Base-by-base conservation (phyloP, 2,113 vertebrate genomes). In the Heliornis fulica region DNA sequence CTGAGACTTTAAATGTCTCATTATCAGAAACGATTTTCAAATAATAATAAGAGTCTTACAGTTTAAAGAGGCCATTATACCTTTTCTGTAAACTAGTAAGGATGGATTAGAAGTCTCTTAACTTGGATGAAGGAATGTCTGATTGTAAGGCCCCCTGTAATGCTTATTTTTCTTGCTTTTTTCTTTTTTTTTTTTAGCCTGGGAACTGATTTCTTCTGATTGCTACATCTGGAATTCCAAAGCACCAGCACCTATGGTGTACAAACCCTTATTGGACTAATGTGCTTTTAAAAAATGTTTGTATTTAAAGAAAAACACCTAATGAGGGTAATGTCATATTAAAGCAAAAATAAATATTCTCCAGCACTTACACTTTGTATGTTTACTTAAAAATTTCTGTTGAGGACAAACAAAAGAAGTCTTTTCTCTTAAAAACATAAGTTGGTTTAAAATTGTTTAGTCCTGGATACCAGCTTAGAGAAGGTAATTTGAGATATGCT, bases 161-260 rank as follows among this genome's bases (percentile, higher is more conserved):
- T 83, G 32, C 59, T 89, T 89, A 11, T 89, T 95, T 92, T 83
- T 96, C 71, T 74, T 95, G 46, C 64, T 54, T 72, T 60, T 46
- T 86, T 16, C 28, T 22, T 22, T 86, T 16, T 32, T 22, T 22
- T 54, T 51, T 97, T 80, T 87, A 99, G 99, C 98, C 23, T 98
- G 98, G 93, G 99, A 99, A 92, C 97, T 99, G 89, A 97, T 98
- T 83, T 99, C 99, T 92, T 99, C 99, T 14, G 97, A 99, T 87
- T 99, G 99, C 95, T 99, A 98, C 97, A 98, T 99, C 95, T 99
- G 99, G 99, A 99, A 99, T 97, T 99, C 99, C 88, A 98, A 98
- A 95, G 99, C 98, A 16, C 93, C 98, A 41, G 99, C 99, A 76
- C 99, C 99, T 11, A 91, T 98, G n/a, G 89, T 97, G 76, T 98